Evolutionary conservation across 2,797 vertebrate species (phyloP).

Genomic region (Chelonia mydas): DNA sequence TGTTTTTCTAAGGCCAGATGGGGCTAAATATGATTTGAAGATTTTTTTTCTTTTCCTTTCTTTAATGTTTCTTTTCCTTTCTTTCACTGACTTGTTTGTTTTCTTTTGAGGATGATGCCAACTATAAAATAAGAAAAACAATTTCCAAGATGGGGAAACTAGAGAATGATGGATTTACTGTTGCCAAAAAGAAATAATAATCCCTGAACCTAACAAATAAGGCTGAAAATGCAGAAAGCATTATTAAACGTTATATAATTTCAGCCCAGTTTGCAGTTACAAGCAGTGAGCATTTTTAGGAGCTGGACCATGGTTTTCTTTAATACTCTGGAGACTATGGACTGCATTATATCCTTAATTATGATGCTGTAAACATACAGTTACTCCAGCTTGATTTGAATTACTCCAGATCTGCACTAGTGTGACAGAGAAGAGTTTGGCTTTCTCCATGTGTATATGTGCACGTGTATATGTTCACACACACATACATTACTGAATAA

Average conservation of each 20-base stretch:
- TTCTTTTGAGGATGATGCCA: slow-evolving; percentile 77
- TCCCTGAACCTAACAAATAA: slow-evolving; percentile 72
- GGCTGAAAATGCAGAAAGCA: slow-evolving; percentile 65
- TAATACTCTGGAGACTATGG: neutral
- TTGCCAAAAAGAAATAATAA: slow-evolving; percentile 78
- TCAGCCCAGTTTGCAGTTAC: slow-evolving; percentile 34
- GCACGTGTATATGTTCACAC: neutral
- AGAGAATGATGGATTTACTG: slow-evolving; percentile 70
- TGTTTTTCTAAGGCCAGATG: slow-evolving; percentile 84
- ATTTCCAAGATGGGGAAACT: slow-evolving; percentile 79
- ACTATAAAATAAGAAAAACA: slow-evolving; percentile 67
- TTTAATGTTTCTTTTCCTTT: slow-evolving; percentile 73
- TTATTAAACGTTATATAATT: slow-evolving; percentile 78
- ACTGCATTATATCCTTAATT: neutral
- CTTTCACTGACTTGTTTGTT: slow-evolving; percentile 81
- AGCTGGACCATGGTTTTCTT: slow-evolving; percentile 35
- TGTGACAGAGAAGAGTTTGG: neutral
- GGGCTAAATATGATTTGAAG: slow-evolving; percentile 81
- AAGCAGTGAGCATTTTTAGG: slow-evolving; percentile 39
- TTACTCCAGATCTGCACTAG: neutral
- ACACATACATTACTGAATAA: neutral
- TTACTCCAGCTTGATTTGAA: neutral
- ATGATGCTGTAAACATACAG: neutral
- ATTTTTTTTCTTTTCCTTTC: slow-evolving; percentile 53
- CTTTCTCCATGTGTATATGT: neutral